These are phyloP conservation scores for Ophioninae sp. DNA, from an alignment of 2,888 invertebrate species.

Conservation along the genomic window DNA sequence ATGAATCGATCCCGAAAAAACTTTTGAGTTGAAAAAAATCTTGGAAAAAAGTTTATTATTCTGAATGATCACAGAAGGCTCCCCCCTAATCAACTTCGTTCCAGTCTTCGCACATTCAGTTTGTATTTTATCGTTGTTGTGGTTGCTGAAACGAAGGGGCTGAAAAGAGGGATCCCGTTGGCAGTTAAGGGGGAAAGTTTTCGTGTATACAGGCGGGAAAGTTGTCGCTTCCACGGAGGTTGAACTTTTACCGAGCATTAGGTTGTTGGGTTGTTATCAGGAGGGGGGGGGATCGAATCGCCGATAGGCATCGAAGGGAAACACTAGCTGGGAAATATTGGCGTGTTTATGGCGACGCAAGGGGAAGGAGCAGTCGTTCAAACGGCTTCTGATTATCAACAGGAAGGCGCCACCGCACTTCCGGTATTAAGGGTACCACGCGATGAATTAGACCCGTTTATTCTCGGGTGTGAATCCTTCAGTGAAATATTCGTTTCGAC, in stretches of 20 bases:
- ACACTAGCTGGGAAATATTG: not conserved
- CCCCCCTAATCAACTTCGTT: not conserved
- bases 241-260: not conserved
- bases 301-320: not conserved
- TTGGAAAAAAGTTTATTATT: too few species aligned
- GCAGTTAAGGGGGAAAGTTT: not conserved
- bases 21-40: too few species aligned
- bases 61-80: not conserved
- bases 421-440: slow-evolving; percentile 27
- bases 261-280: not conserved
- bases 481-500: not conserved
- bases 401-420: slow-evolving; percentile 55
- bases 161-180: not conserved
- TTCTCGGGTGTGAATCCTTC: not conserved
- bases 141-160: not conserved
- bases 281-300: not conserved
- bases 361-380: slow-evolving; percentile 3
- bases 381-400: slow-evolving; percentile 53
- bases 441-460: slow-evolving; percentile 33
- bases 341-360: not conserved
- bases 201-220: not conserved
- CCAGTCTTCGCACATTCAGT: not conserved
- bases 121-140: not conserved
- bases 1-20: too few species aligned
- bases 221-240: not conserved